Percentiles rank a stretch among this genome's conserved stretches.
Evolutionary conservation across 2,797 vertebrate genomes (phyloP).

Genomic region (Emydoidea blandingii): DNA sequence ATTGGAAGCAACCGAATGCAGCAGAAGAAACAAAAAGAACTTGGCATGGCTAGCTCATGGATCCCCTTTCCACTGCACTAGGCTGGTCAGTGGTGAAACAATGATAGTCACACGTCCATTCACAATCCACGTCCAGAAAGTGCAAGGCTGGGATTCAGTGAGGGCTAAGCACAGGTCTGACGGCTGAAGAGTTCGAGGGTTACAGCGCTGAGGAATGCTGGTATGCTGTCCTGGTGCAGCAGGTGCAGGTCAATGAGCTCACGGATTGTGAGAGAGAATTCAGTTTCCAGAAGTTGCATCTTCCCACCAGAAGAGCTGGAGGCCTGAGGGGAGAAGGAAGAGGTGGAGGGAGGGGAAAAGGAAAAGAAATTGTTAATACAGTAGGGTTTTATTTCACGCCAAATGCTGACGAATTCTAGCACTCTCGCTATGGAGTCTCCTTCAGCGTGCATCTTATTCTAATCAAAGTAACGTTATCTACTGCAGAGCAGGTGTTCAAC

Average conservation of each 20-base stretch:
- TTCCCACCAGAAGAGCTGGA: conserved; percentile 76
- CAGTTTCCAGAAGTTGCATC: conserved; percentile 90
- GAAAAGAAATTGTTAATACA: background rate
- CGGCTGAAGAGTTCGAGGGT: conserved; percentile 95
- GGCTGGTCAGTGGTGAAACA: background rate
- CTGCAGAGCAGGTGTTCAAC: background rate
- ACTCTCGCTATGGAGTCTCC: background rate
- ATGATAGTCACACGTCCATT: background rate
- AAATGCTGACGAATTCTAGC: fast-evolving
- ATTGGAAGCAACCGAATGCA: conserved; percentile 14
- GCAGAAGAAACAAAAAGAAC: background rate
- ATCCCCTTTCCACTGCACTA: background rate
- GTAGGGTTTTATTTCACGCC: background rate
- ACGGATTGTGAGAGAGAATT: conserved; percentile 88
- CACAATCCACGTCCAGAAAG: background rate
- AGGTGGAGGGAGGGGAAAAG: background rate
- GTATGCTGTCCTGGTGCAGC: conserved; percentile 95
- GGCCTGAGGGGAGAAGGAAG: conserved; percentile 64
- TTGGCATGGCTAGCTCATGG: background rate
- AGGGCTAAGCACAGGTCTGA: conserved; percentile 79
- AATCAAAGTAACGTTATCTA: background rate
- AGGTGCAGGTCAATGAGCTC: conserved; percentile 93
- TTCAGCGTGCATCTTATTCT: fast-evolving
- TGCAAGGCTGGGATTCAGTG: background rate
- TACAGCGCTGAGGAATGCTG: conserved; percentile 87